Evolutionary conservation across 2,113 vertebrate species (phyloP), one percentile per base, ranked within the genome.

Genomic region (Lepidothrix coronata): DNA sequence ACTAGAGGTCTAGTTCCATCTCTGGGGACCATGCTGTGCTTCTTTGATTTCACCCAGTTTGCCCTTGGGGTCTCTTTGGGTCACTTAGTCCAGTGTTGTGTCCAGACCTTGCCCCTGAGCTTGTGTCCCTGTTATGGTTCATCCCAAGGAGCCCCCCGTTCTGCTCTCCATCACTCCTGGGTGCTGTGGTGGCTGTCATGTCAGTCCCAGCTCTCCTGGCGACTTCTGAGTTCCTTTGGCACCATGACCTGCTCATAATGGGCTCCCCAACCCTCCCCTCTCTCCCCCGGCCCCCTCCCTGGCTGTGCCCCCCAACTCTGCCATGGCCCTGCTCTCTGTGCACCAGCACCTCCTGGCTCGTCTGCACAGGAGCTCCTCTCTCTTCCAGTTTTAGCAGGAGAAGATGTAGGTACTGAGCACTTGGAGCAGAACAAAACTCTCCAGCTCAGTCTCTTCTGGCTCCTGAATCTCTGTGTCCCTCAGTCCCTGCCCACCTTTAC

Each of bases 401-500:
- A 6, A 61, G 30, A 35, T 49, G 23, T 0, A 12, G 30, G 24
- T 65, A 25, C 49, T 3, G 2, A 57, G 43, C 19, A 8, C 33
- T 8, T 30, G 41, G n/a, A 55, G 41, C 39, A 48, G 39, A 61
- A 30, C 0, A 2, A 21, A 75, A 24, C 13, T 48, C 62, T 62
- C 30, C 71, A 76, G 30, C 48, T 62, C 79, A 14, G 9, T 8
- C 28, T 35, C 24, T 41, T 52, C 46, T 68, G 68, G 12, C 33
- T 52, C 24, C 41, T 63, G 46, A 12, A 5, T 14, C 11, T 25
- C 46, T 43, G 24, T 62, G 63, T 62, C n/a, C 24, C 55, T 48
- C n/a, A 25, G n/a, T 41, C 46, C 39, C 3, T 2, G 8, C 9
- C 0, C 0, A 30, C 24, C 20, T 67, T 27, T 8, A 8, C 24